These are phyloP conservation scores for Strix aluco DNA, from an alignment of 2,113 vertebrate genomes.

Conservation along the genomic window DNA sequence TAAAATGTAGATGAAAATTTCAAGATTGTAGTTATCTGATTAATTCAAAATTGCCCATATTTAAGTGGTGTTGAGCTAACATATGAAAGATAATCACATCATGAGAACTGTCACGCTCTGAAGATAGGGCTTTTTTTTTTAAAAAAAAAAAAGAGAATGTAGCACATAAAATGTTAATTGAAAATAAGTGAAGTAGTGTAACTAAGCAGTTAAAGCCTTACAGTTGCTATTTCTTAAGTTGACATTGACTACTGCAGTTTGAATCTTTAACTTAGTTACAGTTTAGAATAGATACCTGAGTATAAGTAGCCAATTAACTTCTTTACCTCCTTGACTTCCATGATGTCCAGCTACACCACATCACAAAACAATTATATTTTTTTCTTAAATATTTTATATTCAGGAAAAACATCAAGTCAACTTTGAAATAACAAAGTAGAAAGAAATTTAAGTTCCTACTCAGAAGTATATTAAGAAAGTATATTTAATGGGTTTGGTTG, in stretches of 20 bases:
- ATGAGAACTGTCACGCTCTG: not conserved
- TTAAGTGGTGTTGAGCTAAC: not conserved
- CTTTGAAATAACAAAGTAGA: not conserved
- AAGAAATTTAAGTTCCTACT: not conserved
- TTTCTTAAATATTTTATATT: not conserved
- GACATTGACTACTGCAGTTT: not conserved
- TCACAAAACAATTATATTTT: not conserved
- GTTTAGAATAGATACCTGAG: not conserved
- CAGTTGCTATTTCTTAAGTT: not conserved
- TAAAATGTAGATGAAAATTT: not conserved
- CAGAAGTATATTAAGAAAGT: not conserved
- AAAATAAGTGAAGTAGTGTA: not conserved
- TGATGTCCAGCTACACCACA: not conserved
- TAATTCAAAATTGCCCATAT: not conserved
- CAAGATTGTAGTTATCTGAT: not conserved
- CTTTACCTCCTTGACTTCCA: not conserved
- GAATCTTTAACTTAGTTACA: not conserved
- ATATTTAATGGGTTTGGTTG: not conserved
- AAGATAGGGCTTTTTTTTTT: not conserved
- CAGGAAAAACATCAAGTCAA: not conserved
- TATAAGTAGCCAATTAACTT: not conserved
- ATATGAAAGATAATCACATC: not conserved
- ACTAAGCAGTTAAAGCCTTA: not conserved
- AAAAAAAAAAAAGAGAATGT: not conserved
- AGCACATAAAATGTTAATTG: not conserved